Base-by-base conservation (phyloP, 2,113 vertebrate genomes). In the Neotragus pygmaeus region DNA sequence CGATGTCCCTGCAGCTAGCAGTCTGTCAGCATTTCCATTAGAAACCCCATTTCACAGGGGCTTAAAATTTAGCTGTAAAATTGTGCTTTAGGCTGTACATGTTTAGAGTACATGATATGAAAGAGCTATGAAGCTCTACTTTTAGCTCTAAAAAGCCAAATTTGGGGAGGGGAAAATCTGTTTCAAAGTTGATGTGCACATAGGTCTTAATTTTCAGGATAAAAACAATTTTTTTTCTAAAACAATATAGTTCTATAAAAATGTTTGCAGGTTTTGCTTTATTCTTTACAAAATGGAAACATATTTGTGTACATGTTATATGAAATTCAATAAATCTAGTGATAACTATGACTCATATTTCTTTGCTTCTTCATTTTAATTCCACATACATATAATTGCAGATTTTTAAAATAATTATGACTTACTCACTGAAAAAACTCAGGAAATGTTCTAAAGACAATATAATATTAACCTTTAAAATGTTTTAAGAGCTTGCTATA, bases 1-100 rank as follows among this genome's bases (percentile, higher is more conserved):
- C 94, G 94, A 97, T 90, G 90, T 93, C 98, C 95, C 98, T 97
- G 91, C 87, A 98, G 98, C 98, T 96, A 98, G 97, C 95, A 93
- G 96, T 90, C 97, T 98, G 98, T 98, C 98, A 98, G 96, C 96
- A 85, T 99, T 99, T 99, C 98, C 99, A 99, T 98, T 98, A 98
- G 97, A 98, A 98, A 98, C 91, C 33, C 96, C 83, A 98, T 98
- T 98, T 98, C 98, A 98, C 98, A 95, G 75, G 98, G 97, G 97
- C 86, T 98, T 98, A 90, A 90, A 98, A 98, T 89, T 95, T 98
- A 98, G 98, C 95, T 98, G 86, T 96, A 98, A 98, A 99, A 97
- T 86, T 97, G 90, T 95, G 91, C 97, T 98, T 66, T 80, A 97
- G 97, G 95, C 94, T 97, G 89, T 86, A 73, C 78, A 97, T 86